Conservation (phyloP, 2,888 invertebrate species). For the Pollenia labialis region DNA sequence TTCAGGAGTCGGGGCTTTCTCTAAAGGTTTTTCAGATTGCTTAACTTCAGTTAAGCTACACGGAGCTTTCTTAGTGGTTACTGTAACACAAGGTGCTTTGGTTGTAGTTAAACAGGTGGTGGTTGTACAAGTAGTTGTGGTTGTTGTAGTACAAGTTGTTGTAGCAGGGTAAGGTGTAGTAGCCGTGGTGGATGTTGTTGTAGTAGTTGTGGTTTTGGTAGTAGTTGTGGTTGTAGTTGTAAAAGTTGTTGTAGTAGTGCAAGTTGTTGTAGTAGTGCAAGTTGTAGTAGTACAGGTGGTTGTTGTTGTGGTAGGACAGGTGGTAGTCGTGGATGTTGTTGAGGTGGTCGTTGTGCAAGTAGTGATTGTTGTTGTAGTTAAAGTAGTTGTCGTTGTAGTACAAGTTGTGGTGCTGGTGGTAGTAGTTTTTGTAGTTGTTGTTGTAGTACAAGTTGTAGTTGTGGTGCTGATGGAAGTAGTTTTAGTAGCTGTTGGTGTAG, state of each 20-base stretch:
- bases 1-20: neutral
- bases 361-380: neutral
- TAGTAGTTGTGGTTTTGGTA: slow-evolving; percentile 14
- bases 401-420: slow-evolving; percentile 12
- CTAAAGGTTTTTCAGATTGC: slow-evolving; percentile 57
- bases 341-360: slow-evolving; percentile 11
- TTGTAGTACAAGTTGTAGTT: slow-evolving; percentile 14
- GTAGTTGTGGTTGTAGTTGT: slow-evolving; percentile 32
- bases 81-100: slow-evolving; percentile 40
- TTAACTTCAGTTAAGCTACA: neutral
- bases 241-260: slow-evolving; percentile 12
- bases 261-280: neutral
- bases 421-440: slow-evolving; percentile 17
- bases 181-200: slow-evolving; percentile 7
- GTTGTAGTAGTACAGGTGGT: slow-evolving; percentile 43
- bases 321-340: neutral
- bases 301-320: neutral
- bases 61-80: slow-evolving; percentile 50
- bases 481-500: slow-evolving; percentile 23
- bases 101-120: slow-evolving; percentile 21
- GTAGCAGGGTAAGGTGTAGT: neutral
- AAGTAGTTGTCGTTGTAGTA: slow-evolving; percentile 16
- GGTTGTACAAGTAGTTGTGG: neutral
- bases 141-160: slow-evolving; percentile 4
- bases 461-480: slow-evolving; percentile 49